A percentile compares a stretch with the other conserved stretches of the same genome.
These are phyloP conservation scores for Cyclopterus lumpus DNA, from an alignment of 2,797 vertebrate genomes.

Conservation along the genomic window DNA sequence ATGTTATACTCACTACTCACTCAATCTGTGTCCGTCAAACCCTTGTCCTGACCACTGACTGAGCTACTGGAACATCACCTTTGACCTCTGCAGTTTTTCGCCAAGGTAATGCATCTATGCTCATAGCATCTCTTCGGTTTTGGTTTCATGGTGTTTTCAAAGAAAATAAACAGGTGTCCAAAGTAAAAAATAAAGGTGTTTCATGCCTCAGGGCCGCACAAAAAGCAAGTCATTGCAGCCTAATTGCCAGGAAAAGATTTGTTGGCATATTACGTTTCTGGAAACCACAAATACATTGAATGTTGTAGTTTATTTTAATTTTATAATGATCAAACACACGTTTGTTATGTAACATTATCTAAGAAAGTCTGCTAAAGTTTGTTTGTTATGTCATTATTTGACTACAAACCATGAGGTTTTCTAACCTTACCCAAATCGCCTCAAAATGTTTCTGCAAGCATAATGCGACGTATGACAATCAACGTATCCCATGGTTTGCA, in stretches of 20 bases:
- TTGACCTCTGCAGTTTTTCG: conserved; percentile 86
- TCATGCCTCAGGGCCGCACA: conserved; percentile 19
- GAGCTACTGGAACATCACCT: conserved; percentile 87
- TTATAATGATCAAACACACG: no score
- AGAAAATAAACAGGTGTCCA: conserved; percentile 47
- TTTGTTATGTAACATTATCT: neutral
- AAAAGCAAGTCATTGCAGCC: conserved; percentile 10
- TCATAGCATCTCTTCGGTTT: conserved; percentile 78
- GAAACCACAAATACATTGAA: neutral
- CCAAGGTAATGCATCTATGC: conserved; percentile 86
- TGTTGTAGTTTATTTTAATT: neutral
- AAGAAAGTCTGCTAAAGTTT: neutral
- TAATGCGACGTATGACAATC: neutral
- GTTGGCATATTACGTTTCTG: neutral
- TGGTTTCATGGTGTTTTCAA: conserved; percentile 75
- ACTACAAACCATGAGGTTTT: neutral
- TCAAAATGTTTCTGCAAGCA: neutral
- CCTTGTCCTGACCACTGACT: conserved; percentile 89
- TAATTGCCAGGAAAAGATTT: neutral
- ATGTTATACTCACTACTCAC: conserved; percentile 86
- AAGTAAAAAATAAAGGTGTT: conserved; percentile 28
- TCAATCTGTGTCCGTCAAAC: conserved; percentile 87
- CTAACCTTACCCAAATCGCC: neutral
- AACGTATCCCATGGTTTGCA: neutral
- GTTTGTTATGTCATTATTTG: neutral